Evolutionary conservation across 1,140 invertebrate genomes (phyloP).

Genomic region (Pectinophora gossypiella): DNA sequence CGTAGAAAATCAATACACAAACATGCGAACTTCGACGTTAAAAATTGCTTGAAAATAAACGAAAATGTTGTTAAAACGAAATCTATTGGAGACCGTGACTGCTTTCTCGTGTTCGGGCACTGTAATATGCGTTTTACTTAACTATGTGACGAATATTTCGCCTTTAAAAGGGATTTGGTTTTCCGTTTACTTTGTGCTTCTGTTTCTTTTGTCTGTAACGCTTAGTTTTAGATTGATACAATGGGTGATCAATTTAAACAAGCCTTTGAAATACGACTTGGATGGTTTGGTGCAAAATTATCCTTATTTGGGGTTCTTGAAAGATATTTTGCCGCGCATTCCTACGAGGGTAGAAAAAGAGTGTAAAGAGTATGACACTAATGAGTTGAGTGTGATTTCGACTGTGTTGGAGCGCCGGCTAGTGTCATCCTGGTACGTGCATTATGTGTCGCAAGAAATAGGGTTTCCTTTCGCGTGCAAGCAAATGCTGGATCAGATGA

Average conservation of each 20-base stretch:
- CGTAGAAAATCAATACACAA: not conserved
- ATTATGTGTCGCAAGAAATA: constrained; percentile 69
- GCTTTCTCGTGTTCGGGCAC: constrained; percentile 39
- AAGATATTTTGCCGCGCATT: constrained; percentile 30
- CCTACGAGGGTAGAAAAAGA: constrained; percentile 14
- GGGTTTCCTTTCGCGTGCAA: constrained; percentile 73
- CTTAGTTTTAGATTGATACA: constrained; percentile 63
- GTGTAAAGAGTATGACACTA: constrained; percentile 58
- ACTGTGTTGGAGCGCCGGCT: constrained; percentile 63
- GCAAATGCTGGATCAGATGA: constrained; percentile 71
- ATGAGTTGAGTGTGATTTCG: constrained; percentile 60
- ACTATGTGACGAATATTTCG: constrained; percentile 52
- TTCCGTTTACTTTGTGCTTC: constrained; percentile 40
- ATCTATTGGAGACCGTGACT: constrained; percentile 47
- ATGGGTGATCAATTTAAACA: constrained; percentile 56
- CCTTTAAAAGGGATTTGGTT: constrained; percentile 61
- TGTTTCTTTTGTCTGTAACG: constrained; percentile 50
- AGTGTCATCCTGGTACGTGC: constrained; percentile 69
- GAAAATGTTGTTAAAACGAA: constrained; percentile 56
- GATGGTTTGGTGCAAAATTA: constrained; percentile 38
- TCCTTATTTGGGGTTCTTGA: constrained; percentile 34
- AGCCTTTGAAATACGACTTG: constrained; percentile 57
- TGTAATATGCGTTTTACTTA: constrained; percentile 40
- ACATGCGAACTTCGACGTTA: not conserved
- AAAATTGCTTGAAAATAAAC: constrained; percentile 1